Evolutionary conservation across 2,888 invertebrate species (phyloP).

Genomic region (Habrosyne pyritoides): DNA sequence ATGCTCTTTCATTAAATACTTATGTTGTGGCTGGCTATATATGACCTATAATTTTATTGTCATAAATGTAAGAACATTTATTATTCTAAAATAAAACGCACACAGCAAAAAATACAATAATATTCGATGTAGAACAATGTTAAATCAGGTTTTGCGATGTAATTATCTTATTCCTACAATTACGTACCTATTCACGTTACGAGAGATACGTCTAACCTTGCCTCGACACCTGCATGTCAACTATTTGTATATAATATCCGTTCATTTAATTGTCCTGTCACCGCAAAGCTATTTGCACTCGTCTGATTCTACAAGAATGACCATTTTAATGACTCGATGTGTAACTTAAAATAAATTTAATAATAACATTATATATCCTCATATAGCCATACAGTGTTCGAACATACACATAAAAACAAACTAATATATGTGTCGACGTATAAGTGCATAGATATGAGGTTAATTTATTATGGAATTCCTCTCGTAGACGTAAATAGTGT

Average conservation of each 20-base stretch:
- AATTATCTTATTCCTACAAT: slow-evolving; percentile 64
- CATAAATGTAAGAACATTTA: too few relatives aligned
- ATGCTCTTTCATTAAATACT: too few relatives aligned
- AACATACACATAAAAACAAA: neutral
- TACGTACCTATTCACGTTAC: slow-evolving; percentile 33
- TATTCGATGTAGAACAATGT: slow-evolving; percentile 36
- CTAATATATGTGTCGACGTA: neutral
- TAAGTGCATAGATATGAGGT: neutral
- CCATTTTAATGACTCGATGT: slow-evolving; percentile 49
- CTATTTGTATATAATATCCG: slow-evolving; percentile 31
- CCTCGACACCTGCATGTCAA: slow-evolving; percentile 56
- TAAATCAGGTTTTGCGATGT: slow-evolving; percentile 53
- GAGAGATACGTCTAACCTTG: slow-evolving; percentile 67
- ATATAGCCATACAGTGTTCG: neutral
- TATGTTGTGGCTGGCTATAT: too few relatives aligned
- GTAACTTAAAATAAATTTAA: slow-evolving; percentile 27
- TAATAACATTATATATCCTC: neutral
- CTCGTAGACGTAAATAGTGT: slow-evolving; percentile 1
- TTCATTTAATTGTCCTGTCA: slow-evolving; percentile 49
- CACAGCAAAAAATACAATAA: neutral
- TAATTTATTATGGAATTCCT: neutral
- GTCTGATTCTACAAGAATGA: slow-evolving; percentile 38
- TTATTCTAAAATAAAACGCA: neutral
- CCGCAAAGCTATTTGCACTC: slow-evolving; percentile 48
- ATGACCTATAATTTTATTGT: too few relatives aligned